These are phyloP conservation scores for Heterotilapia buettikoferi DNA, from an alignment of 2,113 vertebrate species.

Conservation along the genomic window DNA sequence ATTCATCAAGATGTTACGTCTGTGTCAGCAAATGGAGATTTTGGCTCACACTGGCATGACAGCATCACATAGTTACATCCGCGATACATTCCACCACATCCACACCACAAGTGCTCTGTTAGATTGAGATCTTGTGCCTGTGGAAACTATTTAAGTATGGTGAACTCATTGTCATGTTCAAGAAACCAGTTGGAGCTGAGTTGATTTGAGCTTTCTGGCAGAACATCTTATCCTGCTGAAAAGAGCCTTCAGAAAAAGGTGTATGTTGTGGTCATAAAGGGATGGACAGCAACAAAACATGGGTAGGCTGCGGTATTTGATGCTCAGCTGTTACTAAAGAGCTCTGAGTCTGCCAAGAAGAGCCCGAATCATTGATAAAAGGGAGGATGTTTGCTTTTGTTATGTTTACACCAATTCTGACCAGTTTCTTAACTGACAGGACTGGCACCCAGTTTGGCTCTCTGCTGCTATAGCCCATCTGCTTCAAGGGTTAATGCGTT, in stretches of 20 bases:
- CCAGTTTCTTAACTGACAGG: not conserved
- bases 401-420: not conserved
- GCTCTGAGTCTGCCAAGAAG: not conserved
- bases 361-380: not conserved
- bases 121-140: not conserved
- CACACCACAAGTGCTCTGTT: not conserved
- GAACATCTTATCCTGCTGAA: not conserved
- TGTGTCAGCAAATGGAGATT: not conserved
- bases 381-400: not conserved
- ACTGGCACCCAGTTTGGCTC: not conserved
- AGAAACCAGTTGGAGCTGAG: not conserved
- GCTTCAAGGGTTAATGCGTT: not conserved
- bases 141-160: not conserved
- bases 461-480: not conserved
- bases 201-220: not conserved
- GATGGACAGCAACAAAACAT: not conserved
- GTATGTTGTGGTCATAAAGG: not conserved
- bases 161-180: not conserved
- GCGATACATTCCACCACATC: not conserved
- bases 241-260: not conserved
- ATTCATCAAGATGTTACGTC: not conserved
- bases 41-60: not conserved
- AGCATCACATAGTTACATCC: not conserved
- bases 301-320: not conserved
- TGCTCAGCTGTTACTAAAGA: not conserved